phyloP scores from a whole-genome alignment of 1,140 invertebrate genomes.

The Tetranychus cinnabarinus region DNA sequence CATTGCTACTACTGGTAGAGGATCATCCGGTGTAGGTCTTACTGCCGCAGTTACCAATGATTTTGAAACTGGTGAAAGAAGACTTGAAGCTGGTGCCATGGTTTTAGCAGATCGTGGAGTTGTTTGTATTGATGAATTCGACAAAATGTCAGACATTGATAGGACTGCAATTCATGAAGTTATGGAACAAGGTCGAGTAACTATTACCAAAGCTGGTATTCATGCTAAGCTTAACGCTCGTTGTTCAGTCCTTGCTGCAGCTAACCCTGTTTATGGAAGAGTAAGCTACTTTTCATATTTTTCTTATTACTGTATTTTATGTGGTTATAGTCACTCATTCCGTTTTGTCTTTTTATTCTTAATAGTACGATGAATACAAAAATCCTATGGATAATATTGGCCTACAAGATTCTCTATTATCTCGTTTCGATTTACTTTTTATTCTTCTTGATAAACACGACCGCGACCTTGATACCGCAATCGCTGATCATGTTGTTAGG shows the following conservation, averaged over 20 bases:
- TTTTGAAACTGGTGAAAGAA: slow-evolving; percentile 52
- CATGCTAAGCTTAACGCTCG: slow-evolving; percentile 92
- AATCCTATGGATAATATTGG: slow-evolving; percentile 99
- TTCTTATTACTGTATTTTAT: not conserved
- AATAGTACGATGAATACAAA: slow-evolving; percentile 79
- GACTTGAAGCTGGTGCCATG: slow-evolving; percentile 95
- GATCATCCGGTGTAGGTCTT: slow-evolving; percentile 84
- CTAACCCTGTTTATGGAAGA: slow-evolving; percentile 96
- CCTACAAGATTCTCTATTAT: slow-evolving; percentile 81
- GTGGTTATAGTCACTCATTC: not conserved
- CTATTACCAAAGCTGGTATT: slow-evolving; percentile 95
- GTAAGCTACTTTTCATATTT: slow-evolving; percentile 26
- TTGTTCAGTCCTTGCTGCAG: slow-evolving; percentile 90
- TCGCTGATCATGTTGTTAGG: slow-evolving; percentile 86
- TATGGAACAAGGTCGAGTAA: slow-evolving; percentile 83
- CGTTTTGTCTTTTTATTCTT: slow-evolving; percentile 24
- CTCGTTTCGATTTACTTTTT: slow-evolving; percentile 95
- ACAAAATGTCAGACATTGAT: slow-evolving; percentile 99
- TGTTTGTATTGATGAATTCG: slow-evolving; percentile 98
- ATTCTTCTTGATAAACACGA: slow-evolving; percentile 82
- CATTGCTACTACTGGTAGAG: slow-evolving; percentile 86
- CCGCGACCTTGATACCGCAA: slow-evolving; percentile 62
- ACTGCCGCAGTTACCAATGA: slow-evolving; percentile 94
- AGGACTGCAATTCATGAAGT: slow-evolving; percentile 97
- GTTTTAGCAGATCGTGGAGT: slow-evolving; percentile 93